Percentiles rank a stretch among this genome's conserved stretches.
phyloP scores from a whole-genome alignment of 2,797 vertebrate species.

The Molossus alvarezi region DNA sequence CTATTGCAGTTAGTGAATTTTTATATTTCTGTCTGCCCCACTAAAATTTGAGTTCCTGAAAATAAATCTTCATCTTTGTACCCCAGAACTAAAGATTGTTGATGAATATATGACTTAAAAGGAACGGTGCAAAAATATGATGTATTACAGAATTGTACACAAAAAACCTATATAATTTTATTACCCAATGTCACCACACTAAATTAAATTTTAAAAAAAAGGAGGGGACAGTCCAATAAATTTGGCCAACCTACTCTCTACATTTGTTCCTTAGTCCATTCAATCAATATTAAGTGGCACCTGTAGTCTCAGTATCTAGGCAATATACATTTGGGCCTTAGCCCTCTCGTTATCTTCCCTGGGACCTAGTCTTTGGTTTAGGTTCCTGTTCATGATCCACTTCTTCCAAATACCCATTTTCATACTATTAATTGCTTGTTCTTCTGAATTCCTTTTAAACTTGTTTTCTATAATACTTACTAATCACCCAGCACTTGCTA shows the following conservation, averaged over 20 bases:
- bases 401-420: not conserved
- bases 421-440: not conserved
- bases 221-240: slow-evolving; percentile 25
- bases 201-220: not conserved
- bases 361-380: not conserved
- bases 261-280: not conserved
- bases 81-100: not conserved
- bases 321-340: not conserved
- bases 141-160: not conserved
- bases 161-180: not conserved
- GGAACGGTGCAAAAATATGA: not conserved
- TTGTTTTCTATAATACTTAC: slow-evolving; percentile 58
- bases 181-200: not conserved
- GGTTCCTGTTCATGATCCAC: not conserved
- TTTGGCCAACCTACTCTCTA: not conserved
- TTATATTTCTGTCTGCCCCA: slow-evolving; percentile 40
- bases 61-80: slow-evolving; percentile 53
- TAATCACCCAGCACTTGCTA: not conserved
- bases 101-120: slow-evolving; percentile 62
- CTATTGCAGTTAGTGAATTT: not conserved
- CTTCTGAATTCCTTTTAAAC: slow-evolving; percentile 37
- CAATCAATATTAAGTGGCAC: not conserved
- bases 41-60: slow-evolving; percentile 57
- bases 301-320: not conserved
- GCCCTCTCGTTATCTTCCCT: not conserved